These are phyloP conservation scores for Temnothorax curvispinosus DNA, from an alignment of 1,140 invertebrate species.

Conservation along the genomic window DNA sequence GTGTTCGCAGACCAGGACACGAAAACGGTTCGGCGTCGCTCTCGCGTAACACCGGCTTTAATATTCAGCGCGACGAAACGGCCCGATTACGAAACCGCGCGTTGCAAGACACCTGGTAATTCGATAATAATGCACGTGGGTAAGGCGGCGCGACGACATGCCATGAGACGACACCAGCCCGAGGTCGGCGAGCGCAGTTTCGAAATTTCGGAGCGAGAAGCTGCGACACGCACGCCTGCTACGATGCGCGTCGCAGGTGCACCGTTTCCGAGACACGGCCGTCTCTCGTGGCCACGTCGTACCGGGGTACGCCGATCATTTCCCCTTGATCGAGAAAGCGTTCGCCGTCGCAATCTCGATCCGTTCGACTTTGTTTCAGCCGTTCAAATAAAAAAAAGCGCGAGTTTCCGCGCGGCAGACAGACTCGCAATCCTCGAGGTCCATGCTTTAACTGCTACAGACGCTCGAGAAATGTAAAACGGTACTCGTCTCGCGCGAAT, in stretches of 20 bases:
- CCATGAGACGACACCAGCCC: slow-evolving; percentile 41
- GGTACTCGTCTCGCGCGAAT: background rate
- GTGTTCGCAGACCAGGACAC: slow-evolving; percentile 12
- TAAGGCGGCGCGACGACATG: slow-evolving; percentile 44
- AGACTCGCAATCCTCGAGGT: background rate
- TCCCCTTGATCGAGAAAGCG: slow-evolving; percentile 31
- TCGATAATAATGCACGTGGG: slow-evolving; percentile 75
- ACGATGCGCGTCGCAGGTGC: slow-evolving; percentile 41
- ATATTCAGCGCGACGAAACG: slow-evolving; percentile 73
- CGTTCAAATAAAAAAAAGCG: background rate
- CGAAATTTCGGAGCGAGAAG: slow-evolving; percentile 63
- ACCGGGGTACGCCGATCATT: background rate
- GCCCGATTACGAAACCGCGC: slow-evolving; percentile 69
- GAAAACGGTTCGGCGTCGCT: slow-evolving; percentile 36
- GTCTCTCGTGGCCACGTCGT: background rate
- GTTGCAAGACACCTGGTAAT: slow-evolving; percentile 75
- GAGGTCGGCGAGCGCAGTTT: slow-evolving; percentile 51
- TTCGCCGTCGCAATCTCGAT: slow-evolving; percentile 3
- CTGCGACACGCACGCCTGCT: slow-evolving; percentile 11
- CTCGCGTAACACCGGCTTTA: slow-evolving; percentile 73
- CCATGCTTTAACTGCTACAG: background rate
- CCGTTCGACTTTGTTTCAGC: background rate
- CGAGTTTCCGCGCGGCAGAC: background rate
- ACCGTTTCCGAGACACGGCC: background rate
- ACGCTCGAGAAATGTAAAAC: background rate